Conservation (phyloP, 1,140 invertebrate genomes). For the Apolygus lucorum region DNA sequence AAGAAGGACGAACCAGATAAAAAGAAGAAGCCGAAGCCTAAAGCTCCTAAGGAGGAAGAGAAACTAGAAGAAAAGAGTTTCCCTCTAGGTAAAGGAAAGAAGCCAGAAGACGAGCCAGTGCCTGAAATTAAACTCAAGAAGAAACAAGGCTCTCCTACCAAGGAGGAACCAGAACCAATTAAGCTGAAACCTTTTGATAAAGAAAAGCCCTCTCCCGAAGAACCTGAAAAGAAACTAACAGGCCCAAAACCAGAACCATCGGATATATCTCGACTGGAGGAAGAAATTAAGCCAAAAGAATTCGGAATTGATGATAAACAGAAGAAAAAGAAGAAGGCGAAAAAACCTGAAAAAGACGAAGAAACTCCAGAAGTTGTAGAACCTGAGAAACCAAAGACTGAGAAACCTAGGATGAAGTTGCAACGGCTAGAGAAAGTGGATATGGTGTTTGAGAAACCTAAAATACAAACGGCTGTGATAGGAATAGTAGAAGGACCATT, state of each 20-base stretch:
- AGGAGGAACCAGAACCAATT: conserved; percentile 18
- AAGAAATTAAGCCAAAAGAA: conserved; percentile 25
- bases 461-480: conserved; percentile 32
- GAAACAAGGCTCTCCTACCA: conserved; percentile 22
- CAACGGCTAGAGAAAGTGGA: conserved; percentile 39
- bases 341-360: neutral
- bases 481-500: conserved; percentile 38
- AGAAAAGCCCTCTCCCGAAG: conserved; percentile 33
- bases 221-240: conserved; percentile 31
- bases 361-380: conserved; percentile 23
- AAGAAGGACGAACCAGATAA: conserved; percentile 31
- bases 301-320: conserved; percentile 26
- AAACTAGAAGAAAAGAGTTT: conserved; percentile 28
- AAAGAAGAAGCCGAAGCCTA: conserved; percentile 25
- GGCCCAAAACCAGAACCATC: conserved; percentile 23
- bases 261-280: conserved; percentile 19
- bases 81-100: conserved; percentile 30
- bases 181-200: conserved; percentile 29
- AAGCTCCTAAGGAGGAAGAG: conserved; percentile 17
- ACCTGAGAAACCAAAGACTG: conserved; percentile 28
- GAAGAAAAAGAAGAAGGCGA: conserved; percentile 30
- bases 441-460: conserved; percentile 32
- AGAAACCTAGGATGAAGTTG: conserved; percentile 32
- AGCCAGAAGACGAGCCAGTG: conserved; percentile 21
- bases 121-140: conserved; percentile 29